Percentiles rank a stretch among this genome's conserved stretches.
Evolutionary conservation across 2,797 vertebrate species (phyloP).

Genomic region (Enteromius mattozi): DNA sequence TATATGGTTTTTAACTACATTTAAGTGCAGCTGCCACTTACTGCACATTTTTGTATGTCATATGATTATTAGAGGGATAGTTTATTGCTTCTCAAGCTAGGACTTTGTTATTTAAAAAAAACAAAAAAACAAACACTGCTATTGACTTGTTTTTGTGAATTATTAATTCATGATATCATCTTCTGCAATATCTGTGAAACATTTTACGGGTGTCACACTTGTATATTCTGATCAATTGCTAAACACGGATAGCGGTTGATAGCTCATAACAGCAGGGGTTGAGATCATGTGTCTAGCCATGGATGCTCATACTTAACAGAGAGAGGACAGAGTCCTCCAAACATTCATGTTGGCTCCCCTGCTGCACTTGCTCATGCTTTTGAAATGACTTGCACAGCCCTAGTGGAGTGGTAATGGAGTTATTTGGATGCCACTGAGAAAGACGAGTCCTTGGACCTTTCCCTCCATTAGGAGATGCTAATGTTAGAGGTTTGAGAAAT

Average conservation of each 20-base stretch:
- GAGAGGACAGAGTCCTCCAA: neutral
- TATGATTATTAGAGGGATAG: neutral
- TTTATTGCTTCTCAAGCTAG: neutral
- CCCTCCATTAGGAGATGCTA: conserved; percentile 9
- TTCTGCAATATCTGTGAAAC: neutral
- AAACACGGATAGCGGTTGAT: neutral
- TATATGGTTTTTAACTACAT: neutral
- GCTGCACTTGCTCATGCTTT: neutral
- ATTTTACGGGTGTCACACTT: neutral
- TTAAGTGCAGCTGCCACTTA: neutral
- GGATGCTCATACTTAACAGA: conserved; percentile 2
- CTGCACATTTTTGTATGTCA: neutral
- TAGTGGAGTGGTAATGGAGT: neutral
- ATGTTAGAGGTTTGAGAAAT: conserved; percentile 22
- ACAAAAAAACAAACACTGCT: neutral
- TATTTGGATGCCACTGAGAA: conserved; percentile 23
- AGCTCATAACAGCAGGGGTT: neutral
- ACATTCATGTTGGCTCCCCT: neutral
- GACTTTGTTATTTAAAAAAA: neutral
- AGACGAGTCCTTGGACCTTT: neutral
- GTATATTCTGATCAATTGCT: neutral
- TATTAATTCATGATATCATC: conserved; percentile 10
- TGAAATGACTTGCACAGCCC: neutral
- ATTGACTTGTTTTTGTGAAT: neutral
- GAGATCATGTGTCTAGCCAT: neutral